Evolutionary conservation across 1,140 invertebrate genomes (phyloP).

Genomic region (Drosophila burlai): DNA sequence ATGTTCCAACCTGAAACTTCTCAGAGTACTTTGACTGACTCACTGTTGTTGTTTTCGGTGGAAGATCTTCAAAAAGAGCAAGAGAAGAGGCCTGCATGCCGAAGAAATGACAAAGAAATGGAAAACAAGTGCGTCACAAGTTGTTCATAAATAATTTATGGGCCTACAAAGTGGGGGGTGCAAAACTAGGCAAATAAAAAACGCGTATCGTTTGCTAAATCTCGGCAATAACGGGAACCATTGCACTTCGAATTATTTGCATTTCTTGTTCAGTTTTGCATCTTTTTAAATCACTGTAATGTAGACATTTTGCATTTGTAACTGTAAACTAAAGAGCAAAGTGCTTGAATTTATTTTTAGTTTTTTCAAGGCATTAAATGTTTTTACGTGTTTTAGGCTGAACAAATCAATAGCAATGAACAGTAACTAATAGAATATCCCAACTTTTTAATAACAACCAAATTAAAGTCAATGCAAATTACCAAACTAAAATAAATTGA

Average conservation of each 20-base stretch:
- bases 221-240: constrained; percentile 29
- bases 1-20: neutral
- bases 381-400: too few relatives aligned
- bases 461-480: neutral
- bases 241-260: neutral
- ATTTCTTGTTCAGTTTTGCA: neutral
- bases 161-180: neutral
- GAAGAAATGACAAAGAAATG: constrained; percentile 8
- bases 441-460: neutral
- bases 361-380: too few relatives aligned
- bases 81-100: neutral
- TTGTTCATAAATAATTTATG: constrained; percentile 45
- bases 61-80: constrained; percentile 11
- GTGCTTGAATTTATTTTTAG: neutral
- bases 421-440: too few relatives aligned
- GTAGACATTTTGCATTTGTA: neutral
- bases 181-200: constrained; percentile 12
- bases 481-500: neutral
- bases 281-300: neutral
- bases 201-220: constrained; percentile 4
- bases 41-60: neutral
- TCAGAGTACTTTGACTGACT: neutral
- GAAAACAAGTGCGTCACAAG: constrained; percentile 46
- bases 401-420: too few relatives aligned
- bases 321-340: neutral